Evolutionary conservation across 2,888 invertebrate genomes (phyloP), one percentile per base, ranked within the genome.

Genomic region (Scrobipalpa atriplicella): DNA sequence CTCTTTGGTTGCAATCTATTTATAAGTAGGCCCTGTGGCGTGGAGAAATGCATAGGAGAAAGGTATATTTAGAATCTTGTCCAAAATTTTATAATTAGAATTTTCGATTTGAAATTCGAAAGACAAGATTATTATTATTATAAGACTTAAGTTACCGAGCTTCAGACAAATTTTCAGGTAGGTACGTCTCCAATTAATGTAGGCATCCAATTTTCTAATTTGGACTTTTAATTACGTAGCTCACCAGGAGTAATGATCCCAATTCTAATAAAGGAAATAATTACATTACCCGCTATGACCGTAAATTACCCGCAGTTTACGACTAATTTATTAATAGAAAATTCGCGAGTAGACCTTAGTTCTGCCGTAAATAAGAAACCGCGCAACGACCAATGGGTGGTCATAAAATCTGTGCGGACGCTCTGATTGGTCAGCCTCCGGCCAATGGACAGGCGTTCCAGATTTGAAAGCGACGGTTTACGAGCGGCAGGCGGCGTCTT

Each of bases 321-420:
- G 90, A 87, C 86, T 89, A 89, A 90, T 91, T 90, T 92, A 92
- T 90, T 92, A 92, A 90, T 92, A 92, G 58, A 91, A 91, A 87
- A 89, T 92, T 92, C 80, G 91, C 91, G 87, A 86, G 86, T 84
- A 81, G 88, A 88, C 90, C 90, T 91, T 85, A 87, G 87, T 82
- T 83, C 80, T 80, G 85, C 90, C 92, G 90, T 92, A 91, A 91
- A 91, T 86, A 86, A 86, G 86, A 85, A 82, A 89, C 87, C 86
- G 81, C 88, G 80, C 79, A 78, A 80, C 82, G 81, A 78, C 90
- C 90, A 90, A 90, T 89, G 85, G 83, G 71, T 69, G 79, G 75
- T 82, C 82, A 83, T 92, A 86, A 92, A 90, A 87, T 88, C 85
- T 81, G 85, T 84, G 85, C 82, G 82, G 78, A 81, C 78, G 75